These are phyloP conservation scores for Ephydatia muelleri DNA, from an alignment of 37 sponge, comb jelly and placozoan genomes.

Conservation along the genomic window DNA sequence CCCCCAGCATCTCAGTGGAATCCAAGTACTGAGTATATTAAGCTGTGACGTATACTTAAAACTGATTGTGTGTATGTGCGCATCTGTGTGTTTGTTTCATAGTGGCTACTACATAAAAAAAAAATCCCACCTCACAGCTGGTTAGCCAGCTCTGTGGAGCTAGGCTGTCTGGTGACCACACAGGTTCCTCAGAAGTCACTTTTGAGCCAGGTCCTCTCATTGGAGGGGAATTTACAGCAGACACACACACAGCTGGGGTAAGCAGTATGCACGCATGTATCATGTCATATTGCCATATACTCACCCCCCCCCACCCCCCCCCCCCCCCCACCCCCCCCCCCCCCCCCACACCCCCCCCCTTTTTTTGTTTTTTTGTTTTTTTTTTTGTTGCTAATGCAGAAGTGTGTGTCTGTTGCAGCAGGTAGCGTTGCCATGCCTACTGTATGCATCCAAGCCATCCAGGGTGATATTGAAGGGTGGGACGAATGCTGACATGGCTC, in stretches of 20 bases:
- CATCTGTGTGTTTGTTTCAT: too few species aligned
- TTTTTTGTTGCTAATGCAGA: too few species aligned
- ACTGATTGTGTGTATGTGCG: too few species aligned
- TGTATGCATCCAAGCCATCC: conserved; percentile 59
- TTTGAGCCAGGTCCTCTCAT: conserved; percentile 55
- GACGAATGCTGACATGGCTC: conserved; percentile 95
- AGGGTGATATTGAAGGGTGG: conserved; percentile 76
- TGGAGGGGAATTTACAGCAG: conserved; percentile 66
- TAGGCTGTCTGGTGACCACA: conserved; percentile 47
- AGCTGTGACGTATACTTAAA: too few species aligned
- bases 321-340: too few species aligned
- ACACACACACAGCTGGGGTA: conserved; percentile 90
- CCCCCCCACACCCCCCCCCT: too few species aligned
- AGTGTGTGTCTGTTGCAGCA: conserved; percentile 87
- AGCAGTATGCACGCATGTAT: too few species aligned
- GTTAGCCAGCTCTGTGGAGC: conserved; percentile 69
- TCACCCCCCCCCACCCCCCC: too few species aligned
- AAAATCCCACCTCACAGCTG: conserved; percentile 44
- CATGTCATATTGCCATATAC: too few species aligned
- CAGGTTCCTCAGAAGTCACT: conserved; percentile 60
- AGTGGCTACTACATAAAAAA: neutral
- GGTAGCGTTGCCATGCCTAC: conserved; percentile 81
- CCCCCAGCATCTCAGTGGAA: conserved; percentile 90
- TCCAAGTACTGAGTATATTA: too few species aligned
- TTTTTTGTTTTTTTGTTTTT: too few species aligned